Conservation (phyloP, 2,888 invertebrate species). For the Euphydryas editha region DNA sequence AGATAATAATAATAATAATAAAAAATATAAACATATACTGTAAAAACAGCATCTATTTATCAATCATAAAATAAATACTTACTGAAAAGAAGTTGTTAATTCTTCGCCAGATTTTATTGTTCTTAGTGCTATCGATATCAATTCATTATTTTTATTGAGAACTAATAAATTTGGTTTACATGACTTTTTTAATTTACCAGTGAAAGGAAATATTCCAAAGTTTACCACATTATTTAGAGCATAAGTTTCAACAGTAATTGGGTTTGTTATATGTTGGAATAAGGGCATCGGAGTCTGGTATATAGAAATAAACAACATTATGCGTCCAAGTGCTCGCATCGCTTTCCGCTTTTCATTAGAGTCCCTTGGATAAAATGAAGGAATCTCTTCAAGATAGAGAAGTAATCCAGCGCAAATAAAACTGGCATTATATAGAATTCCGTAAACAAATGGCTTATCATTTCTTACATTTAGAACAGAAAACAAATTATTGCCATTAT, state of each 20-base stretch:
- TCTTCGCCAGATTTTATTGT: slow-evolving; percentile 48
- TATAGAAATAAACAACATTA: slow-evolving; percentile 44
- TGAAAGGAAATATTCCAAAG: slow-evolving; percentile 45
- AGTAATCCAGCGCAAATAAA: slow-evolving; percentile 43
- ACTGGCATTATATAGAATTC: slow-evolving; percentile 43
- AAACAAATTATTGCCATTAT: slow-evolving; percentile 34
- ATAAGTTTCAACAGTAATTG: background rate
- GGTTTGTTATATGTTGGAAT: slow-evolving; percentile 10
- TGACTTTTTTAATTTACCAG: slow-evolving; percentile 47
- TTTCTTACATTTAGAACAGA: slow-evolving; percentile 43
- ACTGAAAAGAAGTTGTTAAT: slow-evolving; percentile 46
- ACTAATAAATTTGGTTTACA: slow-evolving; percentile 47
- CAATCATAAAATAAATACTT: slow-evolving; percentile 33
- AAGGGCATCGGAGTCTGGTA: slow-evolving; percentile 27
- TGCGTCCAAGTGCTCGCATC: slow-evolving; percentile 39
- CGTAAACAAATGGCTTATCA: slow-evolving; percentile 42
- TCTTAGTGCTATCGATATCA: slow-evolving; percentile 45
- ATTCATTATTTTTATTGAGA: slow-evolving; percentile 42
- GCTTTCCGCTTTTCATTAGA: slow-evolving; percentile 38
- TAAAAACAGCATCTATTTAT: background rate
- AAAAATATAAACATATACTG: too few relatives aligned
- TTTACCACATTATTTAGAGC: slow-evolving; percentile 26
- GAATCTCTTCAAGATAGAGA: slow-evolving; percentile 36
- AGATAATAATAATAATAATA: too few relatives aligned
- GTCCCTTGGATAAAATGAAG: slow-evolving; percentile 42